These are phyloP conservation scores for Augochlora pura DNA, from an alignment of 1,140 invertebrate species.

Conservation along the genomic window DNA sequence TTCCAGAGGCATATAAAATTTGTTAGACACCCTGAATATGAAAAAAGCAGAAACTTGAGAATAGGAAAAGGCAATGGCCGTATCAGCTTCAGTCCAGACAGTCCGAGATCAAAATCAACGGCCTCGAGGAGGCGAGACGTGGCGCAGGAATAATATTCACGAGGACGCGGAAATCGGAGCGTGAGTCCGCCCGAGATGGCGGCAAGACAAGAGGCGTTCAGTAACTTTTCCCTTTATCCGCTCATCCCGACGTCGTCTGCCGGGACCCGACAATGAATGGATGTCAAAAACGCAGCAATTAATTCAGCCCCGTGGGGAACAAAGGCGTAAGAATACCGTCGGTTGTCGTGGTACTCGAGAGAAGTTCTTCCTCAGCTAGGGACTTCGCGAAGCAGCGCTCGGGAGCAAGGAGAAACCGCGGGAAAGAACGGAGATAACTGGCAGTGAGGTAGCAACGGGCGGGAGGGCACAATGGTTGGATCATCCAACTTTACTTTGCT, in stretches of 20 bases:
- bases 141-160: constrained; percentile 62
- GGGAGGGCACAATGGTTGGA: constrained; percentile 71
- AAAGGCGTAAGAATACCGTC: constrained; percentile 75
- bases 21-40: no score
- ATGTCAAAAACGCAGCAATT: constrained; percentile 79
- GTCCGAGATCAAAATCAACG: constrained; percentile 20
- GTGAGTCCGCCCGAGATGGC: constrained; percentile 4
- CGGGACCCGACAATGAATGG: constrained; percentile 73
- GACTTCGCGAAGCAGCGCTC: constrained; percentile 32
- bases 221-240: constrained; percentile 74
- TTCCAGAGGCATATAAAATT: no score
- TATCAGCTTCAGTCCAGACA: no score
- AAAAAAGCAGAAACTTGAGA: no score
- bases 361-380: constrained; percentile 68
- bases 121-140: constrained; percentile 2
- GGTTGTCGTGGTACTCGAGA: constrained; percentile 64
- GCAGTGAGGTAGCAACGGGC: constrained; percentile 69
- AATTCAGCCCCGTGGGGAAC: constrained; percentile 74
- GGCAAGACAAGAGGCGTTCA: constrained; percentile 52
- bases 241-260: constrained; percentile 67
- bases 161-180: not conserved
- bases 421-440: constrained; percentile 63
- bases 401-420: constrained; percentile 36
- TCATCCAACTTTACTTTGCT: constrained; percentile 77
- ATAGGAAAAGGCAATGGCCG: no score